phyloP scores from a whole-genome alignment of 2,888 invertebrate species.

The Hydroisotoma schaefferi region DNA sequence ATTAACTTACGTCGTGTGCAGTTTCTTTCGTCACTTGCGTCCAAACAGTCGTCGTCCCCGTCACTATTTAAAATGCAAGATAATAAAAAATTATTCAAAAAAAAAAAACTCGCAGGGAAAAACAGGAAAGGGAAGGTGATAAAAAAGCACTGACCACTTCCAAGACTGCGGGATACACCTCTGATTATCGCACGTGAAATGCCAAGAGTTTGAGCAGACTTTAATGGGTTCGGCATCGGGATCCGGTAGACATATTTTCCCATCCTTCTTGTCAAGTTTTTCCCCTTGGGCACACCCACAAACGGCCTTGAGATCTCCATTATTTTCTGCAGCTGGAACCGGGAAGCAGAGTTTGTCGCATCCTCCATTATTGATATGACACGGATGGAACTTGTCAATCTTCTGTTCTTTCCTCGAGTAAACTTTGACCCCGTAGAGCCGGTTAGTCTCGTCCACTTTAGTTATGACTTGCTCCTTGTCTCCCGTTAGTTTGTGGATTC shows the following conservation, averaged over 20 bases:
- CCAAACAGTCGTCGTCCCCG: conserved; percentile 92
- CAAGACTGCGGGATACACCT: conserved; percentile 88
- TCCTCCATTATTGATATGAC: conserved; percentile 76
- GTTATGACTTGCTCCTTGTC: conserved; percentile 82
- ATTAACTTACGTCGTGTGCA: conserved; percentile 71
- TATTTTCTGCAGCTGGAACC: conserved; percentile 62
- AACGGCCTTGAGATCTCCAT: conserved; percentile 53
- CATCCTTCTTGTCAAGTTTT: conserved; percentile 65
- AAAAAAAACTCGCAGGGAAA: background rate
- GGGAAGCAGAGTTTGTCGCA: conserved; percentile 96
- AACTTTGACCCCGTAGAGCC: conserved; percentile 86
- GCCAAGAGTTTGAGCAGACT: conserved; percentile 86
- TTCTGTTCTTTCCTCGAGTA: conserved; percentile 73
- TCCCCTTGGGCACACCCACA: conserved; percentile 95
- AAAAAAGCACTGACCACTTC: conserved; percentile 51
- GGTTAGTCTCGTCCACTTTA: conserved; percentile 81
- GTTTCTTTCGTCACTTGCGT: conserved; percentile 92
- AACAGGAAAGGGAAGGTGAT: background rate
- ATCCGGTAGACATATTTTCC: conserved; percentile 69
- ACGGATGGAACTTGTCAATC: conserved; percentile 71
- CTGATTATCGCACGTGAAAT: conserved; percentile 90
- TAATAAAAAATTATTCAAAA: conserved; percentile 2
- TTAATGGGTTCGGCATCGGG: conserved; percentile 81
- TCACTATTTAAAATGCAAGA: conserved; percentile 21
- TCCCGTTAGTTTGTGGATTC: conserved; percentile 82